Evolutionary conservation across 92 coral and sea anemone genomes (phyloP).

Genomic region (Phenganax marumi): DNA sequence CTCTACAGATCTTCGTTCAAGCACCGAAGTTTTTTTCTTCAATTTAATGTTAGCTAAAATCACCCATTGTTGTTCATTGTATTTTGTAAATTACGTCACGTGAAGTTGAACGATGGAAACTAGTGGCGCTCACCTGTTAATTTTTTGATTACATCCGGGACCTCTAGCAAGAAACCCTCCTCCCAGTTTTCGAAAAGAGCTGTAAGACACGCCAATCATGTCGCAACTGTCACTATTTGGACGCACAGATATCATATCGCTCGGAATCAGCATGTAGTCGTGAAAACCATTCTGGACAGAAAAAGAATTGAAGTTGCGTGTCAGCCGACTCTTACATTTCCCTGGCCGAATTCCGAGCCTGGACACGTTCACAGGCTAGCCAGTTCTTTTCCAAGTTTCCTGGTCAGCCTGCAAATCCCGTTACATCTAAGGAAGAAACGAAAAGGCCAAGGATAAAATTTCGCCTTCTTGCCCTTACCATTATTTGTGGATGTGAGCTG

Average conservation of each 20-base stretch:
- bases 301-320: not conserved
- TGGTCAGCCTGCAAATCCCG: too few species aligned
- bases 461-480: conserved; percentile 55
- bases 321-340: not conserved
- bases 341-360: too few species aligned
- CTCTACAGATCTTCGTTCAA: too few species aligned
- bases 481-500: conserved; percentile 68
- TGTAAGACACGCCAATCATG: conserved; percentile 84
- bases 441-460: too few species aligned
- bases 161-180: conserved; percentile 63
- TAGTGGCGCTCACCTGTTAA: conserved; percentile 48
- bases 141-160: conserved; percentile 72
- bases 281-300: conserved; percentile 68
- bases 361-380: too few species aligned
- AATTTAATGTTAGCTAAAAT: too few species aligned
- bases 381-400: too few species aligned
- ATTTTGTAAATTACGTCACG: too few species aligned
- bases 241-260: not conserved
- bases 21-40: too few species aligned
- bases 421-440: too few species aligned
- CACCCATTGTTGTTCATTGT: too few species aligned
- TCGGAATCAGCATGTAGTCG: conserved; percentile 72
- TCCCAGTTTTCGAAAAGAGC: conserved; percentile 77
- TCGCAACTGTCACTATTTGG: conserved; percentile 57
- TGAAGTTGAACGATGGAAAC: too few species aligned